Evolutionary conservation across 2,113 vertebrate genomes (phyloP).

Genomic region (Nestor notabilis): DNA sequence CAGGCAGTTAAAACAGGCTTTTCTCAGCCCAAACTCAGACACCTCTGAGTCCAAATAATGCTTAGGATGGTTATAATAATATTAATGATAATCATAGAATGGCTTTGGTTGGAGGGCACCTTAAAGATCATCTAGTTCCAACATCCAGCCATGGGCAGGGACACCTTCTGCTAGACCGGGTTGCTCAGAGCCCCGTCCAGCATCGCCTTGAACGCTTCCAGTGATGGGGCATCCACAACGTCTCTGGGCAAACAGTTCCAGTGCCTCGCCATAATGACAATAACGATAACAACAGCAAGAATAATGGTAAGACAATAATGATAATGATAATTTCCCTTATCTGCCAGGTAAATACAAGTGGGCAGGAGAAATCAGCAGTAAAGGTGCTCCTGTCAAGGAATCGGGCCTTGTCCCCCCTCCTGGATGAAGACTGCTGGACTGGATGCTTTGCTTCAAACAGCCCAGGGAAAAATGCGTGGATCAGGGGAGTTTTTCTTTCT

Average conservation of each 20-base stretch:
- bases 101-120: background rate
- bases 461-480: accelerated
- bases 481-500: background rate
- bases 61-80: background rate
- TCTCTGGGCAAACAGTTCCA: background rate
- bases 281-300: background rate
- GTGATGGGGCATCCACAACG: background rate
- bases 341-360: background rate
- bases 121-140: background rate
- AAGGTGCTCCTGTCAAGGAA: background rate
- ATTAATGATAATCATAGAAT: background rate
- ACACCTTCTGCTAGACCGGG: background rate
- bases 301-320: background rate
- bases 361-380: background rate
- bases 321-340: background rate
- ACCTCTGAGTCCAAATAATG: background rate
- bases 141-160: background rate
- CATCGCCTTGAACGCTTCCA: background rate
- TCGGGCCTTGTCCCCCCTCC: background rate
- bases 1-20: background rate
- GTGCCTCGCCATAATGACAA: background rate
- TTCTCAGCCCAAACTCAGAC: background rate
- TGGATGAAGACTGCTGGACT: background rate
- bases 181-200: background rate
- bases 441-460: background rate